Base-by-base conservation (phyloP, 1,140 invertebrate genomes). In the Zaprionus davidi region DNA sequence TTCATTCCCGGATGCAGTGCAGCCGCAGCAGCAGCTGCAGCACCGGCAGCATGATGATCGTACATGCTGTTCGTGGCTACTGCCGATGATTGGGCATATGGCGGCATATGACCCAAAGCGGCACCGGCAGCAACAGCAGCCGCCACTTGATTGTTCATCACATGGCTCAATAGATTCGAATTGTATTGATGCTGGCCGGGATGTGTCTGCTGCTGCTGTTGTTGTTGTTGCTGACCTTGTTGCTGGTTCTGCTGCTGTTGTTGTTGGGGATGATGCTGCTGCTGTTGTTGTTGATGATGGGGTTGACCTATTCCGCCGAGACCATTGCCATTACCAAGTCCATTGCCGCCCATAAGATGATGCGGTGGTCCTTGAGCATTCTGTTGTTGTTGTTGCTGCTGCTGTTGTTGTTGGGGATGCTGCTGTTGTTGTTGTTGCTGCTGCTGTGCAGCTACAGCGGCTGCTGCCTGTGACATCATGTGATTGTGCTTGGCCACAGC, bases 401-500 rank as follows among this genome's bases (percentile, higher is more conserved):
- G 86, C 20, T 84, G 86, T n/a, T 87, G 87, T 9, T 78, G 85
- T 20, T 51, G 46, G 0, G 46, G 46, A 24, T 91, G 88, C 20
- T 90, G 88, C 17, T 92, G 91, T 5, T 83, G 86, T 81, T 15
- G 67, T 87, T n/a, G 70, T 90, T 90, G 88, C 6, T 88, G 84
- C 28, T 88, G 85, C 15, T 92, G 91, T 12, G 86, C 87, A 28
- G 86, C 90, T 6, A 67, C 91, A 9, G 70, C 90, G 22, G 87
- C 90, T 7, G 90, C 90, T 31, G 86, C 90, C 74, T 92, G 91
- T 41, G 87, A 91, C 91, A 92, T 91, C 86, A 92, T 92, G 38
- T 92, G 91, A 83, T 92, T 92, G 70, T 92, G 91, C 59, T 92
- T 92, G 11, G 85, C 91, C 51, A 92, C 91, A 9, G 84, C 91